A percentile compares a stretch with the other conserved stretches of the same genome.
These are phyloP conservation scores for Loripinus fragilis DNA, from an alignment of 2,888 invertebrate species.

Conservation along the genomic window DNA sequence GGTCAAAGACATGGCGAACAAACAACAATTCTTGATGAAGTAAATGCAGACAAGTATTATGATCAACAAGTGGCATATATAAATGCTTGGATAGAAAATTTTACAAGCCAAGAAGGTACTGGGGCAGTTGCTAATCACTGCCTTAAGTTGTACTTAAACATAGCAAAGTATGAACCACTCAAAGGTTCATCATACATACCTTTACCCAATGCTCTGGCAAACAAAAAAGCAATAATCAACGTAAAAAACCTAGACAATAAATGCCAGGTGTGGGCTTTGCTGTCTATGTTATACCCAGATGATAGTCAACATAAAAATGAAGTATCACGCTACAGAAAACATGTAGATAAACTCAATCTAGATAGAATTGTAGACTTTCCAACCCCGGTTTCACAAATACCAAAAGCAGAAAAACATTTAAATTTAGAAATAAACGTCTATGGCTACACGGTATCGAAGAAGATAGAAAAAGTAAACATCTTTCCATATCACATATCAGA, in stretches of 20 bases:
- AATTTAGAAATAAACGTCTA: constrained; percentile 26
- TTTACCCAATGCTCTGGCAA: constrained; percentile 30
- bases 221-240: constrained; percentile 42
- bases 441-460: constrained; percentile 20
- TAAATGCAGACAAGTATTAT: constrained; percentile 22
- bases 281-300: constrained; percentile 35
- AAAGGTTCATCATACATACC: constrained; percentile 46
- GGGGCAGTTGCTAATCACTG: constrained; percentile 36
- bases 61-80: constrained; percentile 12
- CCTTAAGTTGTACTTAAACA: constrained; percentile 34
- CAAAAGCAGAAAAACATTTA: constrained; percentile 35
- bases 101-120: constrained; percentile 12
- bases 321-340: constrained; percentile 25
- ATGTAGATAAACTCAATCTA: constrained; percentile 19
- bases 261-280: constrained; percentile 25
- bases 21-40: constrained; percentile 17
- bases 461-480: constrained; percentile 24
- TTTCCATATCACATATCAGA: constrained; percentile 43
- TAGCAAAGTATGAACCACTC: constrained; percentile 40
- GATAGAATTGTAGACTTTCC: constrained; percentile 29
- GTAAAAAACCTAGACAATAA: constrained; percentile 32
- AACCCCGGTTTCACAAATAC: constrained; percentile 30
- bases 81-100: constrained; percentile 29
- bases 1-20: constrained; percentile 10
- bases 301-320: constrained; percentile 18